Base-by-base conservation (phyloP, 2,113 vertebrate genomes). In the Aythya baeri region DNA sequence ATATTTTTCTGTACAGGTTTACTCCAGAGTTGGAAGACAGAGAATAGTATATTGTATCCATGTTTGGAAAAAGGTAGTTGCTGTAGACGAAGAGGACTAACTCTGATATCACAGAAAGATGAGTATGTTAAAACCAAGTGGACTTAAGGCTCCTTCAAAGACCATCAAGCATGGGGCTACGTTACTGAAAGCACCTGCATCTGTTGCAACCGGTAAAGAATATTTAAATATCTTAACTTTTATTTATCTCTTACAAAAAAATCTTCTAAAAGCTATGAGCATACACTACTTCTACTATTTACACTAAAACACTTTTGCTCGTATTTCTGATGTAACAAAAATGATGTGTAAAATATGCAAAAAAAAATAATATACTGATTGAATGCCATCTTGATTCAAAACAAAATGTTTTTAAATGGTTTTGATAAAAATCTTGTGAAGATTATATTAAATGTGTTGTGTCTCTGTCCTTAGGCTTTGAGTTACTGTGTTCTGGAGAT, bases 71-170 rank as follows among this genome's bases (percentile, higher is more conserved):
- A 93, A 97, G 97, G 91, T 98, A 97, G 95, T 93, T 83, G 86
- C 88, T 93, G 29, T 85, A n/a, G 73, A 81, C 57, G 0, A 83
- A 86, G 86, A 95, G 85, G 55, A 88, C 82, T 88, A 73, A 72
- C 76, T 59, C 76, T 77, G 83, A 89, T 66, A 77, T 31, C 82
- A 83, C 62, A 88, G 83, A 96, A 97, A 97, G 96, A 99, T 99
- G 99, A 99, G 99, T 96, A 97, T 98, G 96, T 97, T 99, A n/a
- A 99, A 99, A 85, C 97, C 99, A 66, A 99, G 98, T 67, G 99
- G 99, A 96, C 98, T 99, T 36, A 99, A 99, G 97, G 98, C 98
- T 93, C 99, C 99, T 72, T 99, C 98, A 93, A 99, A 99, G 97
- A 99, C 99, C 96, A 96, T 98, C 41, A 99, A 98, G 94, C 97